A percentile compares a stretch with the other conserved stretches of the same genome.
These are phyloP conservation scores for Scomberomorus guttatus DNA, from an alignment of 2,797 vertebrate species.

Conservation along the genomic window DNA sequence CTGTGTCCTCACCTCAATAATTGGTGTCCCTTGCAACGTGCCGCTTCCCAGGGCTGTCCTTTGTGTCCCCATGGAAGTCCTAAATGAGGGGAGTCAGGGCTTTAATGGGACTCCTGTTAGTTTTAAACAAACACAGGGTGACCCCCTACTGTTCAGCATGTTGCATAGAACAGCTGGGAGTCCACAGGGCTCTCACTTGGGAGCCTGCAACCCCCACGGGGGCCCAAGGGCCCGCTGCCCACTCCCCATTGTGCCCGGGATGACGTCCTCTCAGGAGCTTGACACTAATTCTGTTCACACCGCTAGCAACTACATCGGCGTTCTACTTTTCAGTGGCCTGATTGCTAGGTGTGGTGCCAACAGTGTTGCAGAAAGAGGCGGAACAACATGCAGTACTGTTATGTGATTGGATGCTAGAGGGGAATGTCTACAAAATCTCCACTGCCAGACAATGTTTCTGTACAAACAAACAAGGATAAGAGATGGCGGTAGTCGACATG, in stretches of 20 bases:
- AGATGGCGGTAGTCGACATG: not conserved
- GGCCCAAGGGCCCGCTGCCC: slow-evolving; percentile 59
- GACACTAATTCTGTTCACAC: slow-evolving; percentile 55
- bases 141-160: slow-evolving; percentile 87
- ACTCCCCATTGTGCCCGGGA: slow-evolving; percentile 61
- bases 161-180: slow-evolving; percentile 86
- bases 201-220: slow-evolving; percentile 58
- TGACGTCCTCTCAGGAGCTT: slow-evolving; percentile 60
- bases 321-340: slow-evolving; percentile 64
- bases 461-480: slow-evolving; percentile 1
- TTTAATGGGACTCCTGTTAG: slow-evolving; percentile 89
- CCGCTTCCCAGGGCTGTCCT: slow-evolving; percentile 88
- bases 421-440: slow-evolving; percentile 14
- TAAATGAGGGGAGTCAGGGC: slow-evolving; percentile 89
- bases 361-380: slow-evolving; percentile 40
- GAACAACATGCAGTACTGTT: not conserved
- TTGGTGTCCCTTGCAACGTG: slow-evolving; percentile 90
- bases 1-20: slow-evolving; percentile 87
- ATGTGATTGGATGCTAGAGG: slow-evolving; percentile 40
- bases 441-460: slow-evolving; percentile 1
- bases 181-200: slow-evolving; percentile 67
- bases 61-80: slow-evolving; percentile 87
- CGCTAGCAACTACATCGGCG: slow-evolving; percentile 22
- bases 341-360: slow-evolving; percentile 59
- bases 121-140: slow-evolving; percentile 89